Base-by-base conservation (phyloP, 2,113 vertebrate species). In the Scomber scombrus region DNA sequence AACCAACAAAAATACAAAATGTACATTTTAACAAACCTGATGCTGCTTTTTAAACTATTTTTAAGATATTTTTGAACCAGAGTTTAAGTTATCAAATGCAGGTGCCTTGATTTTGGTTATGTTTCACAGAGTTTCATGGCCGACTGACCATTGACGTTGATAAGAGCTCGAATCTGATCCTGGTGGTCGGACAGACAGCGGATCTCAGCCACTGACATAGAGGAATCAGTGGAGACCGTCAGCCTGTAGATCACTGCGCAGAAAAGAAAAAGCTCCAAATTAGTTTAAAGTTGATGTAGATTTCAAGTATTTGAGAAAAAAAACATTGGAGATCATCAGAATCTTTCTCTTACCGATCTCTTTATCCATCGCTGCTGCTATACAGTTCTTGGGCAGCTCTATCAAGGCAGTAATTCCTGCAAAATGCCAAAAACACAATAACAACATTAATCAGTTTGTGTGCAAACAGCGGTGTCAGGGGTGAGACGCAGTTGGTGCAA, bases 281-380 rank as follows among this genome's bases (percentile, higher is more conserved):
- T 34, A 0, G 8, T 16, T 45, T 10, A 3, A 18, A 57, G 11
- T 3, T 19, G 23, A 31, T 0, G 0, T 2, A 15, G 0, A n/a
- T 65, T 73, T 52, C 2, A 3, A 15, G 3, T 16, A 1, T 50
- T n/a, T 29, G 15, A 46, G 4, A 23, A 14, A 23, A 13, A 51
- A 1, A 10, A 21, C 26, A 19, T 11, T 13, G 15, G 5, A n/a
- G 9, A 40, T 3, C 26, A 31, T 26, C 19, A 34, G 9, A 47
- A 3, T n/a, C 54, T 69, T 2, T 75, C 75, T 95, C 95, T 95
- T 84, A 99, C 98, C 93, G 52, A 99, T 93, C 71, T 97, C 96
- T 94, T 94, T 98, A 80, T 98, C 97, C 89, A 96, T 90, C 5
- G 97, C 97, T 60, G 96, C 97, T 2, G 95, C 97, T 13, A 99